phyloP scores from a whole-genome alignment of 2,113 vertebrate species.

The Esox niger region DNA sequence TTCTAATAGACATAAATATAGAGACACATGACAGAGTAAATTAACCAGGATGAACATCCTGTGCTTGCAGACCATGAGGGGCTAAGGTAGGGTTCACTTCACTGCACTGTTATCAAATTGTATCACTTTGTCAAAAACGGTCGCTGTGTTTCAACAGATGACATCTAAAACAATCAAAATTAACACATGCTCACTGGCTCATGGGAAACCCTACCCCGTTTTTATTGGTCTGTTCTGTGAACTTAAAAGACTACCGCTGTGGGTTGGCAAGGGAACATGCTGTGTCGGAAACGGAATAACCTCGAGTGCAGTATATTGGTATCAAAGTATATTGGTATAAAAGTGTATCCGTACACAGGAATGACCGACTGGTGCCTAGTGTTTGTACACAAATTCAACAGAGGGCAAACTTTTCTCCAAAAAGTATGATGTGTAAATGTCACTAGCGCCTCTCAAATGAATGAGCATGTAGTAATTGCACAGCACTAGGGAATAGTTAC shows the following conservation, averaged over 20 bases:
- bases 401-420: background rate
- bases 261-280: background rate
- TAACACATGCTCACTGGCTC: background rate
- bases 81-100: constrained; percentile 38
- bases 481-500: background rate
- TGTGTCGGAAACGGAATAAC: background rate
- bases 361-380: background rate
- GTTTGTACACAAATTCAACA: background rate
- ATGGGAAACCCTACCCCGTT: background rate
- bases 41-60: constrained; percentile 27
- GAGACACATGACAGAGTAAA: background rate
- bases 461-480: too few relatives aligned
- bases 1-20: background rate
- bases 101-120: constrained; percentile 26
- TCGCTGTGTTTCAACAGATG: constrained; percentile 15
- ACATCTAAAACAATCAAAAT: background rate
- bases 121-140: constrained; percentile 23
- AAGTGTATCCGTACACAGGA: background rate
- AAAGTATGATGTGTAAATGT: too few relatives aligned
- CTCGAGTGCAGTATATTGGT: too few relatives aligned
- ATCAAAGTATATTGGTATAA: background rate
- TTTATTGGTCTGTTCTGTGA: background rate
- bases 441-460: too few relatives aligned
- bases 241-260: background rate
- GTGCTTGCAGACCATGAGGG: constrained; percentile 24